These are phyloP conservation scores for Ommatoiulus sabulosus DNA, from an alignment of 2,888 invertebrate species.

Conservation along the genomic window DNA sequence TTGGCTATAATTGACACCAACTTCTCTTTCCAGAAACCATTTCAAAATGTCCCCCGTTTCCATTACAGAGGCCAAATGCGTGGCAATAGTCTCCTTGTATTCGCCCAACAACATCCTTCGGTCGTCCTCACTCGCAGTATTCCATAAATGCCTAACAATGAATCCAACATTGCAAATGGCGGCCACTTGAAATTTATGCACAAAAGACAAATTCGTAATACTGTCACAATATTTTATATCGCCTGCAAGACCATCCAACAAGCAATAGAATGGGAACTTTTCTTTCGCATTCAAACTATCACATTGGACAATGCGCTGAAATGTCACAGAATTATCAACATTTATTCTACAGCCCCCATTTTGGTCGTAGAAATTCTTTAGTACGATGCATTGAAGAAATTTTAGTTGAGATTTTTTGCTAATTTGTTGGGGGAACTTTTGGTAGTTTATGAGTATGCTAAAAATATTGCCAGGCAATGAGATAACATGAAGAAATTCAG, in stretches of 20 bases:
- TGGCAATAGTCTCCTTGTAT: background rate
- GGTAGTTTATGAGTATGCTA: background rate
- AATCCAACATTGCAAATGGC: background rate
- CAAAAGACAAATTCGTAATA: background rate
- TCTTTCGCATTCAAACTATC: background rate
- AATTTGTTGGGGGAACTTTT: background rate
- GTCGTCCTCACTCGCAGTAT: background rate
- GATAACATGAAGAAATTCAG: background rate
- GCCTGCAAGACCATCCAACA: background rate
- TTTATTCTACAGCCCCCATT: background rate
- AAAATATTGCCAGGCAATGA: background rate
- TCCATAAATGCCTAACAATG: background rate
- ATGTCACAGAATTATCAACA: background rate
- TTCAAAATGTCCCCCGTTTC: background rate
- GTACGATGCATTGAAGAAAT: background rate
- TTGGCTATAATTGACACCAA: background rate
- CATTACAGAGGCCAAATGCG: background rate
- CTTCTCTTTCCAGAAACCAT: constrained; percentile 17
- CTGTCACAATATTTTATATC: background rate
- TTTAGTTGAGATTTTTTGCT: background rate
- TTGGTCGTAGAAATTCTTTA: background rate
- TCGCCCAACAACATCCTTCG: background rate
- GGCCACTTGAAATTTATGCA: background rate
- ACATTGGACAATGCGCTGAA: background rate
- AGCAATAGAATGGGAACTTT: constrained; percentile 9